Evolutionary conservation across 2,888 invertebrate genomes (phyloP), one percentile per base, ranked within the genome.

Genomic region (Eudasyphora cyanicolor): DNA sequence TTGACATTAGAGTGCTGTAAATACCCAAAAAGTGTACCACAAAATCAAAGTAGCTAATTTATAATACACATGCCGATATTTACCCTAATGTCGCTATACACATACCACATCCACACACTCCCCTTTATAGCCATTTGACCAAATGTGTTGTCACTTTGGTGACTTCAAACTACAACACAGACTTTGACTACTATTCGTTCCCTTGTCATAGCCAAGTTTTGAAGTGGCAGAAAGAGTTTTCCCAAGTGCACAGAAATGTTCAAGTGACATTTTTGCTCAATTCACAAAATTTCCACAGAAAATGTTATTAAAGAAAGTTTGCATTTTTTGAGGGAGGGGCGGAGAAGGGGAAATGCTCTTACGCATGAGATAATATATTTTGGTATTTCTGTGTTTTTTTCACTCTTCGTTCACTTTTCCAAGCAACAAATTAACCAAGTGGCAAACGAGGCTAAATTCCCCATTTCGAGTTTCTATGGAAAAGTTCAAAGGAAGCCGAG

Each of bases 401-500:
- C 21, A 8, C 49, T 17, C 2, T 17, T 49, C 17, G 3, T 49
- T 17, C 17, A 17, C 17, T 17, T 45, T 21, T n/a, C n/a, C n/a
- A n/a, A n/a, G 21, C 54, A 54, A 54, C 24, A 54, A 54, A 54
- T 54, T 54, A 54, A 54, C 54, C 54, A 21, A 21, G 21, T 54
- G 54, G 21, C 54, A n/a, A 54, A 57, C 12, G 17, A 57, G 57
- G 24, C 2, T 10, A 60, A 29, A 60, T 32, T 60, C 60, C 19
- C 12, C 14, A 54, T 14, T 17, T 12, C 24, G 27, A 14, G 14
- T 57, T 3, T 29, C 60, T 17, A 60, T 29, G 60, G 8, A 5
- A 60, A 17, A 12, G 57, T n/a, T n/a, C n/a, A n/a, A n/a, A 14
- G 14, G 14, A 21, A 54, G 21, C 8, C 3, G 57, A 27, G n/a